A percentile compares a stretch with the other conserved stretches of the same genome.
Evolutionary conservation across 2,888 invertebrate genomes (phyloP).

Genomic region (Eretmocerus hayati): DNA sequence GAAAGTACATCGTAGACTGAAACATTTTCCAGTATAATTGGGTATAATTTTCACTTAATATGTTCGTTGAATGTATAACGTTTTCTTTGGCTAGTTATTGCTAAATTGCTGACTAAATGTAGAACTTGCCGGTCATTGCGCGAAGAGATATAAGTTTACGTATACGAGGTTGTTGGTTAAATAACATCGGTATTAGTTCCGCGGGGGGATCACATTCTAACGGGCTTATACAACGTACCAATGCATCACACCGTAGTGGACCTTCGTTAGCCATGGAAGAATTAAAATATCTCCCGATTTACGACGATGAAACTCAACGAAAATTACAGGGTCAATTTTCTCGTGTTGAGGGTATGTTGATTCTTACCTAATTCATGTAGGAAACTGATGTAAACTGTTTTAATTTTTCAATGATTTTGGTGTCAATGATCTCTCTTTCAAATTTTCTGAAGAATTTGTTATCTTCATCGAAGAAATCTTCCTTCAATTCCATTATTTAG

Average conservation of each 20-base stretch:
- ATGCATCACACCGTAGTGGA: slow-evolving; percentile 11
- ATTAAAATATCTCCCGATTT: slow-evolving; percentile 31
- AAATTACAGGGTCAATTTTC: slow-evolving; percentile 36
- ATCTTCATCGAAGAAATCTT: background rate
- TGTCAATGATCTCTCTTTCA: background rate
- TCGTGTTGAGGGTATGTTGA: slow-evolving; percentile 34
- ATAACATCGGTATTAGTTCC: no score
- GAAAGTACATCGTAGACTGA: no score
- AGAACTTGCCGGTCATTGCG: no score
- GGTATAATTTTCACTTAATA: no score
- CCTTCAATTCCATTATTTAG: background rate
- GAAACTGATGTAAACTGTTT: background rate
- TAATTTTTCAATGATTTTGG: background rate
- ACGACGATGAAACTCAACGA: slow-evolving; percentile 31
- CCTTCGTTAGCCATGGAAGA: slow-evolving; percentile 25
- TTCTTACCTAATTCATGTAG: background rate
- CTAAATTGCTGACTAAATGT: no score
- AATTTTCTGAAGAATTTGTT: background rate
- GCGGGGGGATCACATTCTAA: no score
- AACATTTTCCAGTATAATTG: no score
- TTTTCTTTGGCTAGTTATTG: no score
- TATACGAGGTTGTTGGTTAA: no score
- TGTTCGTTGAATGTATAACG: no score
- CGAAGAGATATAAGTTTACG: no score
- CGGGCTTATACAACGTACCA: slow-evolving; percentile 14